phyloP scores from a whole-genome alignment of 2,888 invertebrate species.

The Micoletzkya japonica region DNA sequence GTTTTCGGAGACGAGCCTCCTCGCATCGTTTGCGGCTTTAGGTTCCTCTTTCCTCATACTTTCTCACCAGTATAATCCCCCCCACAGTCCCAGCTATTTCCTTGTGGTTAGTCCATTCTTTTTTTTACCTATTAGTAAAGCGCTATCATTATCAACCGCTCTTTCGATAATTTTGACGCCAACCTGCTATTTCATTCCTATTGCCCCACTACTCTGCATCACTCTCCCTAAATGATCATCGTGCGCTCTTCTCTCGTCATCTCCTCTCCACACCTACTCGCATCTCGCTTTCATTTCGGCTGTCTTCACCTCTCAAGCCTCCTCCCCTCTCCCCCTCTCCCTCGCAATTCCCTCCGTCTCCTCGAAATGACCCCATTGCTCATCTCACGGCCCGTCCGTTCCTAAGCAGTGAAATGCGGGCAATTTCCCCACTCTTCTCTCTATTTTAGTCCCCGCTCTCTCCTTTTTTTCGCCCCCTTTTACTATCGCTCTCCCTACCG shows the following conservation, averaged over 20 bases:
- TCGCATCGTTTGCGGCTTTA: too few species aligned
- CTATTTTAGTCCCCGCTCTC: background rate
- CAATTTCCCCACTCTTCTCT: background rate
- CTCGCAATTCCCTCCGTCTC: background rate
- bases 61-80: too few species aligned
- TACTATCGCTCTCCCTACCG: background rate
- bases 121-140: too few species aligned
- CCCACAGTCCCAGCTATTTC: too few species aligned
- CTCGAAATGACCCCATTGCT: conserved; percentile 3
- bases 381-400: background rate
- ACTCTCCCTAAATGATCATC: background rate
- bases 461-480: background rate
- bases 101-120: too few species aligned
- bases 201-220: background rate
- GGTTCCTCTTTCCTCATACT: too few species aligned
- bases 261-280: conserved; percentile 1
- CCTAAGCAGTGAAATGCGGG: background rate
- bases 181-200: too few species aligned
- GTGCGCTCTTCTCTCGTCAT: background rate
- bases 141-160: too few species aligned
- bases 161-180: too few species aligned
- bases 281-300: background rate
- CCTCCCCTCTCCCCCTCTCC: conserved; percentile 3
- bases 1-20: too few species aligned
- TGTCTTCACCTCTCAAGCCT: conserved; percentile 11